Conservation (phyloP, 2,113 vertebrate genomes). For the Microtus montanus region DNA sequence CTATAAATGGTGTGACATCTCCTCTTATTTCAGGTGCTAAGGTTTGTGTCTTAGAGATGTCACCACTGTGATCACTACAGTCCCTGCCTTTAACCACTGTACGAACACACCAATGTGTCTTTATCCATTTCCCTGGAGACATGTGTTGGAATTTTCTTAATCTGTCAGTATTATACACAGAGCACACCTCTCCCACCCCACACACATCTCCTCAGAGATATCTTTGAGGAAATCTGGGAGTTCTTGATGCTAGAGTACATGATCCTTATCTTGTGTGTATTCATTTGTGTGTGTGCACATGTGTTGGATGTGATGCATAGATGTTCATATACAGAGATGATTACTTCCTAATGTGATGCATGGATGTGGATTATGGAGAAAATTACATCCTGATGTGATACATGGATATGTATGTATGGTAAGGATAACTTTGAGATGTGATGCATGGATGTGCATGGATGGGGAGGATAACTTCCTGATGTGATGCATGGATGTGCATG, state of each 20-base stretch:
- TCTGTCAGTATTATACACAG: background rate
- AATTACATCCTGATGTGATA: too few relatives aligned
- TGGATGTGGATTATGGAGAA: background rate
- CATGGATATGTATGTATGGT: too few relatives aligned
- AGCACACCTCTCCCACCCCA: background rate
- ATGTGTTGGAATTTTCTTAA: background rate
- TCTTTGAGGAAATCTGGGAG: slow-evolving; percentile 5
- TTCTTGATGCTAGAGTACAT: background rate
- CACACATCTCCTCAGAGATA: background rate
- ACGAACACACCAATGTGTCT: background rate
- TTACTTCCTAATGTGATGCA: too few relatives aligned
- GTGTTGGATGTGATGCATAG: background rate
- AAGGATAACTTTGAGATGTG: fast-evolving
- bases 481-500: background rate
- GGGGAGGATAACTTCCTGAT: too few relatives aligned
- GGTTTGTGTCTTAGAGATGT: background rate
- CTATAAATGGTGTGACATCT: background rate
- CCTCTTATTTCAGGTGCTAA: background rate
- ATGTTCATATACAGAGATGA: background rate
- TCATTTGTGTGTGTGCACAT: background rate
- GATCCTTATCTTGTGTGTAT: background rate
- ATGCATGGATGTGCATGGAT: background rate
- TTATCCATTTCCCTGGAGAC: background rate
- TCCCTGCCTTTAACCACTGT: background rate
- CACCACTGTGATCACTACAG: background rate